Conservation (phyloP, 2,797 vertebrate species). For the Lophius americanus region DNA sequence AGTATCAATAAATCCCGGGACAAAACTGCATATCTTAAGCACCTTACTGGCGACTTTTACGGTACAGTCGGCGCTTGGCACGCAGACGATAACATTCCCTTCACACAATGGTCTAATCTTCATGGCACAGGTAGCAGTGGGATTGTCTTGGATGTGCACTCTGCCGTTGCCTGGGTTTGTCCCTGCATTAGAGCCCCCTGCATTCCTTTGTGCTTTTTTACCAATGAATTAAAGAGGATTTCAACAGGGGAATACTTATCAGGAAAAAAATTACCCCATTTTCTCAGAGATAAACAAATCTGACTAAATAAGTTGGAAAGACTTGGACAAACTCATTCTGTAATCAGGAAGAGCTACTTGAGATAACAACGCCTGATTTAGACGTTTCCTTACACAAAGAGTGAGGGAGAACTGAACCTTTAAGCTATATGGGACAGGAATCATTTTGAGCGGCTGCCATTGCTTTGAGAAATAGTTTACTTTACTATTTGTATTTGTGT, state of each 20-base stretch:
- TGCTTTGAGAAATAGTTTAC: conserved; percentile 79
- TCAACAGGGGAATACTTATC: conserved; percentile 79
- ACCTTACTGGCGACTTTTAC: conserved; percentile 83
- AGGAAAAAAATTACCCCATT: conserved; percentile 54
- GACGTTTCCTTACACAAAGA: conserved; percentile 78
- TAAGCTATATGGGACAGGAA: conserved; percentile 79
- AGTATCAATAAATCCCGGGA: conserved; percentile 80
- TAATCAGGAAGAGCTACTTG: conserved; percentile 80
- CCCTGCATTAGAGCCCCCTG: conserved; percentile 78
- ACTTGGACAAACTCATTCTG: conserved; percentile 79
- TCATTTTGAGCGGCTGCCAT: conserved; percentile 68
- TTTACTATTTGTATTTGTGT: conserved; percentile 81
- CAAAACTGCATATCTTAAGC: conserved; percentile 83
- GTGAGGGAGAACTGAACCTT: conserved; percentile 74
- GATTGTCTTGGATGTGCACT: conserved; percentile 85
- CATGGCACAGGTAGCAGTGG: conserved; percentile 84
- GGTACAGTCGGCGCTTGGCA: conserved; percentile 76
- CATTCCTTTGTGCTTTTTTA: conserved; percentile 84
- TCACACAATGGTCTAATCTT: conserved; percentile 84
- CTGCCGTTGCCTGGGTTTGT: conserved; percentile 78
- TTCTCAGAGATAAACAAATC: conserved; percentile 82
- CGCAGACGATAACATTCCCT: conserved; percentile 80
- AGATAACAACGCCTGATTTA: conserved; percentile 84
- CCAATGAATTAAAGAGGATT: conserved; percentile 86
- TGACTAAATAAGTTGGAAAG: conserved; percentile 81